A percentile compares a stretch with the other conserved stretches of the same genome.
phyloP scores from a whole-genome alignment of 1,140 invertebrate genomes.

The Polyergus mexicanus region DNA sequence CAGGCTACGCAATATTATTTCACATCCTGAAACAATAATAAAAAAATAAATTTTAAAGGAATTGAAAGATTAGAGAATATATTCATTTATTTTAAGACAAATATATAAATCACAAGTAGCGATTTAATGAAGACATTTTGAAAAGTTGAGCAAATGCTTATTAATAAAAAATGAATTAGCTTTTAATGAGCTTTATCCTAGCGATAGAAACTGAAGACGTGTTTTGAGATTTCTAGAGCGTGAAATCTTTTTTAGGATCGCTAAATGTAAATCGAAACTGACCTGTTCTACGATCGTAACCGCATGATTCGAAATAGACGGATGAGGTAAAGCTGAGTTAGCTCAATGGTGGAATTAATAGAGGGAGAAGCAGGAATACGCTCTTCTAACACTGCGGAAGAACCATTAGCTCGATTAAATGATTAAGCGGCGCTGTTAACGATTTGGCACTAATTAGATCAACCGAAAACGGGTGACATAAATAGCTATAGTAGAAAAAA shows the following conservation, averaged over 20 bases:
- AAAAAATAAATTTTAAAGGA: background rate
- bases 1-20: background rate
- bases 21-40: background rate
- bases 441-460: constrained; percentile 49
- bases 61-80: background rate
- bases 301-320: constrained; percentile 26
- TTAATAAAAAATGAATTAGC: background rate
- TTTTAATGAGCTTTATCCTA: background rate
- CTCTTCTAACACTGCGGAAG: constrained; percentile 46
- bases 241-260: background rate
- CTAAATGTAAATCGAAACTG: constrained; percentile 5
- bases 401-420: constrained; percentile 61
- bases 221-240: background rate
- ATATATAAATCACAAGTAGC: background rate
- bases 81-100: background rate
- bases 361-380: background rate
- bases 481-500: background rate
- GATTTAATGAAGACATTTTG: background rate
- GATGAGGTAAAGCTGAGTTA: constrained; percentile 7
- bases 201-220: background rate
- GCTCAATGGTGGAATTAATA: constrained; percentile 18
- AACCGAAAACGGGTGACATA: constrained; percentile 10
- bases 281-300: constrained; percentile 18
- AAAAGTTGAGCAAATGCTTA: background rate
- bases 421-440: constrained; percentile 45